These are phyloP conservation scores for Melanotus villosus DNA, from an alignment of 2,888 invertebrate species.

Conservation along the genomic window DNA sequence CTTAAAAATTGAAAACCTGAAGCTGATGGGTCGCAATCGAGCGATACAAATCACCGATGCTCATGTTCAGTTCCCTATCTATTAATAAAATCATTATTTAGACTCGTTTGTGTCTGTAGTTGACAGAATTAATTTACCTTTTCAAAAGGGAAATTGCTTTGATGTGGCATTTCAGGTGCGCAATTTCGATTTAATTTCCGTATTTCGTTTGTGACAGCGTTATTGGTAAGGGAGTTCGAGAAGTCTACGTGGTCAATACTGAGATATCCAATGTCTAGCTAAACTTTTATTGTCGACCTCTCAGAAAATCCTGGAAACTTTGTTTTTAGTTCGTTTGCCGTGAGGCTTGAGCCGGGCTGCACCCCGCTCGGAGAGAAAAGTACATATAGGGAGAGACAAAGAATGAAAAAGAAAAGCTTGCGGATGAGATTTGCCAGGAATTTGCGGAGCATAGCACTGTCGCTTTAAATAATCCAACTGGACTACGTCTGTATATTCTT, in stretches of 20 bases:
- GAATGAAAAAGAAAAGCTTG: slow-evolving; percentile 60
- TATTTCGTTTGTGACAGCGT: slow-evolving; percentile 42
- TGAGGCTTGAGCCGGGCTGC: slow-evolving; percentile 52
- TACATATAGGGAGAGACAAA: slow-evolving; percentile 61
- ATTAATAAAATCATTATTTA: slow-evolving; percentile 53
- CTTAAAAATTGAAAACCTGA: slow-evolving; percentile 53
- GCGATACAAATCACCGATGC: slow-evolving; percentile 48
- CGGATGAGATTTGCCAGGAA: slow-evolving; percentile 61
- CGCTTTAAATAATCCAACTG: slow-evolving; percentile 63
- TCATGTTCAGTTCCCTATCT: slow-evolving; percentile 50
- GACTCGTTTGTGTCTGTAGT: slow-evolving; percentile 53
- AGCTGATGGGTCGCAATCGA: slow-evolving; percentile 51
- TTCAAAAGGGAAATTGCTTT: slow-evolving; percentile 52
- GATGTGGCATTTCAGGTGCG: slow-evolving; percentile 56
- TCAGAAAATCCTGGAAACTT: slow-evolving; percentile 59
- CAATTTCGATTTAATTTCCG: slow-evolving; percentile 50
- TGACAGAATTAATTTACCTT: slow-evolving; percentile 61
- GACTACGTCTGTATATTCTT: slow-evolving; percentile 44
- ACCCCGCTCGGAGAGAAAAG: slow-evolving; percentile 57
- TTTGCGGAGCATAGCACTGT: slow-evolving; percentile 60
- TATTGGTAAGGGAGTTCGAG: slow-evolving; percentile 36
- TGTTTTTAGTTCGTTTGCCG: slow-evolving; percentile 62
- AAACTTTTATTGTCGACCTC: slow-evolving; percentile 56
- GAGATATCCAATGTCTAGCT: slow-evolving; percentile 53
- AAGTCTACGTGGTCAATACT: slow-evolving; percentile 53